A percentile compares a stretch with the other conserved stretches of the same genome.
phyloP scores from a whole-genome alignment of 2,797 vertebrate genomes.

The Amniataba percoides region DNA sequence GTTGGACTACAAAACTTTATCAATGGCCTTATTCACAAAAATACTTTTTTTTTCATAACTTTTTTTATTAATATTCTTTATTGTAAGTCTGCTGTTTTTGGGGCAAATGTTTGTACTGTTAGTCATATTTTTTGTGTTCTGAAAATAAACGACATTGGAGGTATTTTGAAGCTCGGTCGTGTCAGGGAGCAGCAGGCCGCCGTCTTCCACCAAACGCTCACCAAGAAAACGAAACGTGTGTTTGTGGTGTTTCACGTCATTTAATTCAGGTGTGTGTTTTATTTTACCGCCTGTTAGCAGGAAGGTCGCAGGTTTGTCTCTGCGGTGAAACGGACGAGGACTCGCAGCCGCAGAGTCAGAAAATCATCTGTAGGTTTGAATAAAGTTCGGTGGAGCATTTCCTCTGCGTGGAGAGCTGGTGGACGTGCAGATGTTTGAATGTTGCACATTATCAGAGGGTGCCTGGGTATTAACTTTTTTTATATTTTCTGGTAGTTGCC shows the following conservation, averaged over 20 bases:
- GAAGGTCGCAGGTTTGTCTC: not conserved
- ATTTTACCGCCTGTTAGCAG: not conserved
- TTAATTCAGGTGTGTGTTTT: not conserved
- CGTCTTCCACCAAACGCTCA: slow-evolving; percentile 44
- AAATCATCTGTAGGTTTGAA: not conserved
- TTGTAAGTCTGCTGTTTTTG: slow-evolving; percentile 54
- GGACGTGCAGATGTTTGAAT: slow-evolving; percentile 17
- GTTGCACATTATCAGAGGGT: slow-evolving; percentile 34
- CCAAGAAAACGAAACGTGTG: not conserved
- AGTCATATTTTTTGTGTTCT: slow-evolving; percentile 61
- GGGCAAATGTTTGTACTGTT: slow-evolving; percentile 73
- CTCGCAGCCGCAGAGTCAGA: not conserved
- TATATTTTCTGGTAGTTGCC: slow-evolving; percentile 41
- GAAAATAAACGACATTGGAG: slow-evolving; percentile 67
- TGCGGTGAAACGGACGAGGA: not conserved
- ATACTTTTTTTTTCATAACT: slow-evolving; percentile 19
- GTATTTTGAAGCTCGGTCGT: slow-evolving; percentile 52
- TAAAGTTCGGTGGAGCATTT: not conserved
- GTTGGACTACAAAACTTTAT: slow-evolving; percentile 40
- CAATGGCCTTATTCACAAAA: slow-evolving; percentile 74
- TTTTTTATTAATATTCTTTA: slow-evolving; percentile 42
- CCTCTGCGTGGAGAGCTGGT: not conserved
- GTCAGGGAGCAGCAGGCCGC: slow-evolving; percentile 17
- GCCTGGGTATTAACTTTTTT: slow-evolving; percentile 8
- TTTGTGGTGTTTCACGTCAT: not conserved